phyloP scores from a whole-genome alignment of 2,888 invertebrate species.

The Pachycephus smyrnensis region DNA sequence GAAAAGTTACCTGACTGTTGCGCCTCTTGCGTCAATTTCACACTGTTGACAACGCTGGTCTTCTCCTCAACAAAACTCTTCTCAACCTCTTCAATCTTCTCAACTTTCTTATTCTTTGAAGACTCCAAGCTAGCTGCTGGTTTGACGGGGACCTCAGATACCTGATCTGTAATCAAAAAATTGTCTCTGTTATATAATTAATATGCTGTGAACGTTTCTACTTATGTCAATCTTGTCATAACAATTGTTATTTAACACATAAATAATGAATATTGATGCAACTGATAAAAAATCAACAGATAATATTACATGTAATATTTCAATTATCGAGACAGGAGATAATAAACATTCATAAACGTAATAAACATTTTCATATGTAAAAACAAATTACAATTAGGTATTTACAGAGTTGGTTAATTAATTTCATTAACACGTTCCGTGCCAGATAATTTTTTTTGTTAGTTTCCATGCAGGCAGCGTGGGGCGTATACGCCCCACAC shows the following conservation, averaged over 20 bases:
- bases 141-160: constrained; percentile 22
- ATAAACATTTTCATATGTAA: not conserved
- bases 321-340: too few species aligned
- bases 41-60: too few species aligned
- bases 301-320: not conserved
- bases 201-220: too few species aligned
- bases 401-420: too few species aligned
- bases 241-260: too few species aligned
- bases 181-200: constrained; percentile 14
- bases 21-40: not conserved
- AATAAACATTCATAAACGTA: not conserved
- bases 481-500: too few species aligned
- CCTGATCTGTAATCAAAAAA: constrained; percentile 35
- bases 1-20: constrained; percentile 1
- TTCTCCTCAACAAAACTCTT: not conserved
- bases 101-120: too few species aligned
- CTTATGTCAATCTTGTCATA: too few species aligned
- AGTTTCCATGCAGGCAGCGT: too few species aligned
- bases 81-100: not conserved
- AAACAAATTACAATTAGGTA: not conserved
- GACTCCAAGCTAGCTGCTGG: constrained; percentile 20
- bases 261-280: not conserved
- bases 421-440: too few species aligned
- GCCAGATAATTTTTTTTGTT: too few species aligned
- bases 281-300: not conserved